A percentile compares a stretch with the other conserved stretches of the same genome.
phyloP scores from a whole-genome alignment of 2,797 vertebrate species.

The Arremon brunneinucha region DNA sequence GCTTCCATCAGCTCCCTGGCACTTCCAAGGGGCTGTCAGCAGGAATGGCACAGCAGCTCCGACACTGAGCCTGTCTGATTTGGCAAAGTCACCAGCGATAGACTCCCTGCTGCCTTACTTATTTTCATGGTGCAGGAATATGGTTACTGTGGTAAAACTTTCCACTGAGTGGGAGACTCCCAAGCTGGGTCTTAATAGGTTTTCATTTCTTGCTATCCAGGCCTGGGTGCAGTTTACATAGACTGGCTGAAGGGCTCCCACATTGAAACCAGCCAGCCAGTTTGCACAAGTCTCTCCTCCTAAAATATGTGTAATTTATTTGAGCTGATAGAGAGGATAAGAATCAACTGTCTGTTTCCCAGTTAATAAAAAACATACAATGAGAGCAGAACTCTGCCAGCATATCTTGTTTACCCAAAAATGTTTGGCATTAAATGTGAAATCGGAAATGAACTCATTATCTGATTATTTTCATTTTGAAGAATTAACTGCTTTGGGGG shows the following conservation, averaged over 20 bases:
- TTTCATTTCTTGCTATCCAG: neutral
- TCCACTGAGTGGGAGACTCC: neutral
- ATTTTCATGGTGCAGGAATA: neutral
- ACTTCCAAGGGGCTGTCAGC: neutral
- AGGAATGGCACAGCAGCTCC: neutral
- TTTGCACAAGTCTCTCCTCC: slow-evolving; percentile 52
- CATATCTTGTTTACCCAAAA: slow-evolving; percentile 74
- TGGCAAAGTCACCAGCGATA: neutral
- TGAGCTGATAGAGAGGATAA: slow-evolving; percentile 64
- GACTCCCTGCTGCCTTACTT: neutral
- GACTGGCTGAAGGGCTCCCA: neutral
- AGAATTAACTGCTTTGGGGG: slow-evolving; percentile 72
- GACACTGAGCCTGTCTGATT: neutral
- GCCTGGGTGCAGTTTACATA: neutral
- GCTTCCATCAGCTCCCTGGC: neutral
- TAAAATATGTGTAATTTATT: slow-evolving; percentile 54
- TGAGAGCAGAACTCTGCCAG: slow-evolving; percentile 59
- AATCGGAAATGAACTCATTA: slow-evolving; percentile 80
- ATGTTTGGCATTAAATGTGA: slow-evolving; percentile 73
- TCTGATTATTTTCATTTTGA: slow-evolving; percentile 79
- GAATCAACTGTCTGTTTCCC: slow-evolving; percentile 64
- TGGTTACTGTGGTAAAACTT: neutral
- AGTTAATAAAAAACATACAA: slow-evolving; percentile 75
- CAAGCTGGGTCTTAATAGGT: neutral
- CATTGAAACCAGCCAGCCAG: slow-evolving; percentile 14